Conservation (phyloP, 2,797 vertebrate species). For the Coregonus suidteri region DNA sequence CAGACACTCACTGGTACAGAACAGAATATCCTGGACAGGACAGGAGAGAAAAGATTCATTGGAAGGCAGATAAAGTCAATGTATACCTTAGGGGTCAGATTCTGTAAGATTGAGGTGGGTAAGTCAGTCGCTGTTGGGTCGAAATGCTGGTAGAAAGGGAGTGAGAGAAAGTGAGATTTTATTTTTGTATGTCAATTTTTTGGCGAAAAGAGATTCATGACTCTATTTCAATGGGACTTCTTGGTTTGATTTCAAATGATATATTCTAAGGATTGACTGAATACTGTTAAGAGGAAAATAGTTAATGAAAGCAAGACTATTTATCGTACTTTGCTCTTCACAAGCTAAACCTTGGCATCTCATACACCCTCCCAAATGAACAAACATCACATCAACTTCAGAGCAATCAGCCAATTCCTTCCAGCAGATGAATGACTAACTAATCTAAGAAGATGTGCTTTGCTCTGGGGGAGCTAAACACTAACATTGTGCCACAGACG, state of each 20-base stretch:
- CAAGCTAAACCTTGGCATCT: neutral
- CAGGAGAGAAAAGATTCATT: constrained; percentile 29
- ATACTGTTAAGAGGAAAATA: neutral
- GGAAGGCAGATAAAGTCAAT: constrained; percentile 33
- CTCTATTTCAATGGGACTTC: neutral
- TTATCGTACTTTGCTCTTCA: neutral
- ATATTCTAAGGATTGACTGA: neutral
- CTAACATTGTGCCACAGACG: constrained; percentile 27
- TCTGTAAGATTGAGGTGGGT: constrained; percentile 36
- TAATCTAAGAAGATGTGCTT: constrained; percentile 45
- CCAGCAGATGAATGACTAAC: constrained; percentile 34
- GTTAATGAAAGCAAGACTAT: neutral
- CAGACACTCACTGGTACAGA: constrained; percentile 84
- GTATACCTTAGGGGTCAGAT: constrained; percentile 39
- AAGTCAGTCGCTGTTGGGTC: constrained; percentile 51
- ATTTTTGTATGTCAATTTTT: too few species aligned
- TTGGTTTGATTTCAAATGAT: neutral
- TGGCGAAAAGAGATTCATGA: too few species aligned
- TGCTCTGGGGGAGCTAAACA: constrained; percentile 23
- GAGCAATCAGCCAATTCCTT: constrained; percentile 12
- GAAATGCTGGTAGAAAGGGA: constrained; percentile 13
- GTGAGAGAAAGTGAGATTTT: neutral
- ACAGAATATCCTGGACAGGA: constrained; percentile 84
- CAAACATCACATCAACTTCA: neutral
- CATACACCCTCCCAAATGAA: neutral